Base-by-base conservation (phyloP, 92 coral and sea anemone species). In the Parazoanthus swiftii region DNA sequence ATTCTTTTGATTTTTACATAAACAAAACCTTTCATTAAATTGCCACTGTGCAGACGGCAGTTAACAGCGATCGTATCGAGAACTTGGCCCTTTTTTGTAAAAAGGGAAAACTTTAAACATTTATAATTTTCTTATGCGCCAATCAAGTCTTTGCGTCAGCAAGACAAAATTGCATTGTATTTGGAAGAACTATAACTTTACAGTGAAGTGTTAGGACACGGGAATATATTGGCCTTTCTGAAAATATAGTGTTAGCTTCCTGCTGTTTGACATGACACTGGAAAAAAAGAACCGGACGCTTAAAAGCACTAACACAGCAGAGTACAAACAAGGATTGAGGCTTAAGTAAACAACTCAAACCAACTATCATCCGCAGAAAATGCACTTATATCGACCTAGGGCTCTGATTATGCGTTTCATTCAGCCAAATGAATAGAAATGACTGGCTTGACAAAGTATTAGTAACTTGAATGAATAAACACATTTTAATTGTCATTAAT, bases 401-500 rank as follows among this genome's bases (percentile, higher is more conserved):
- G 73, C 78, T 77, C 54, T 38, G 89, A 85, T 91, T 66, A 85
- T 85, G 67, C 67, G 13, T 44, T 38, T 35, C 46, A 91, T 83
- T 79, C 81, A 83, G 82, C 50, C 85, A 75, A 80, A 88, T 77
- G 82, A 84, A 89, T 83, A 91, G 89, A 81, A 51, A 82, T 82
- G 76, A 88, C 89, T 84, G 87, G 75, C 75, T 84, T 84, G 79
- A 73, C 86, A 73, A 68, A 65, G 89, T 77, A 91, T 77, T 85
- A 89, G 91, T 67, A 77, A 91, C 86, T 91, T 90, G 84, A 91
- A 90, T 88, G 92, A 86, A 92, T 95, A 93, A 95, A 95, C 98
- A 90, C 95, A 94, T 90, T 94, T 90, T 94, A 92, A 97, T 95
- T 95, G 96, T 92, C 94, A 87, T 93, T 93, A 94, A 94, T 92